phyloP scores from a whole-genome alignment of 2,797 vertebrate species.

The Rhinichthys osculus region DNA sequence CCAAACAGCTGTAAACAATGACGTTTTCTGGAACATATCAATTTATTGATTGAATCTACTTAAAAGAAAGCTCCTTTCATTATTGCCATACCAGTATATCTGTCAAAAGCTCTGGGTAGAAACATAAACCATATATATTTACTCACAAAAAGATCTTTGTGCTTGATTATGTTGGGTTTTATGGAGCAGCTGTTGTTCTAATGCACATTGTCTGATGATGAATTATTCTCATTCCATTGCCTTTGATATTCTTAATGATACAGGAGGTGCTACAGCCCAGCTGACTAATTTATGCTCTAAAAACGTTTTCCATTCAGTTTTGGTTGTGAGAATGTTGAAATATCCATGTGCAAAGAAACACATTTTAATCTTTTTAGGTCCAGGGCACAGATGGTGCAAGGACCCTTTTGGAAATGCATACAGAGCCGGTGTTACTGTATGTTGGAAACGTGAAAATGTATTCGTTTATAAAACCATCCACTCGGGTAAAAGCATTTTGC shows the following conservation, averaged over 20 bases:
- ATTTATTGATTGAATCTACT: conserved; percentile 52
- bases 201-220: conserved; percentile 2
- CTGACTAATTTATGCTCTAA: neutral
- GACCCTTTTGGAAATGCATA: no score
- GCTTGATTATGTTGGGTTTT: neutral
- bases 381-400: no score
- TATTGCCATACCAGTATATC: conserved; percentile 43
- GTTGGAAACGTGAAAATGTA: no score
- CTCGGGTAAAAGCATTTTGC: no score
- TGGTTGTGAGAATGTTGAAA: neutral
- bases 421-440: no score
- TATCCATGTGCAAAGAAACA: neutral
- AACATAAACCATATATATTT: conserved; percentile 20
- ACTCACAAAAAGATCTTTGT: neutral
- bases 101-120: conserved; percentile 21
- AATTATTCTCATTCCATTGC: neutral
- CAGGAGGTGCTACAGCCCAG: neutral
- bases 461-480: no score
- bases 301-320: conserved; percentile 2
- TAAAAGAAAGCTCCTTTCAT: conserved; percentile 44
- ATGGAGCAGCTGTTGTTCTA: neutral
- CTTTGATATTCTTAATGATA: neutral
- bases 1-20: conserved; percentile 48
- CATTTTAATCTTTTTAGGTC: neutral
- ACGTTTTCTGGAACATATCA: conserved; percentile 37